Base-by-base conservation (phyloP, 2,888 invertebrate species). In the Parnassius apollo region DNA sequence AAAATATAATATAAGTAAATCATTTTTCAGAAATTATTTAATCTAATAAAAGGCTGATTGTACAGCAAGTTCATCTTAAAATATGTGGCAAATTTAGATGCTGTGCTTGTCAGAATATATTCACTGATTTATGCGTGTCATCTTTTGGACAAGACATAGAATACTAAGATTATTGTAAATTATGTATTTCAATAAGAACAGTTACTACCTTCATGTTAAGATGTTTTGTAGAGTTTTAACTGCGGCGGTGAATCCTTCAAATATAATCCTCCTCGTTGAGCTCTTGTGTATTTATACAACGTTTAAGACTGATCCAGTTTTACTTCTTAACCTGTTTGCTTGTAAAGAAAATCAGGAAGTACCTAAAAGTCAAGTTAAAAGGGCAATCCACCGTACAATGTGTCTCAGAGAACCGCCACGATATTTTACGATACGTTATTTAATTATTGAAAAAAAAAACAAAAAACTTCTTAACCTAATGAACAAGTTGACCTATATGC, bases 281-380 rank as follows among this genome's bases (percentile, higher is more conserved):
- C 59, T 65, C 62, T 65, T 54, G 59, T 66, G 62, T 73, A 75
- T 85, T 81, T 90, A 87, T 90, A 90, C 77, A 70, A 70, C 65
- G 85, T 22, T 42, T 49, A 44, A 9, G 9, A 51, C 51, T 59
- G 82, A 84, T 86, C 75, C 77, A 73, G 70, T 72, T 78, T 59
- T 52, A 51, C 52, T 51, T 10, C 57, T 52, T 68, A 73, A 73
- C 74, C 75, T 65, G 75, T 77, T 78, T 77, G 68, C 68, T 80
- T 74, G 73, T 71, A 66, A 80, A 83, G 81, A 85, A 85, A 83
- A 80, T 82, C 86, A 88, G 89, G 90, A 90, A 88, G 81, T 71
- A 64, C 71, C 69, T 86, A 82, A 90, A 90, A 88, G 88, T 88
- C 89, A 90, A 90, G 89, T 80, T 72, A 84, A 59, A 67, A 67